phyloP scores from a whole-genome alignment of 2,113 vertebrate genomes.

The Cettia cetti region DNA sequence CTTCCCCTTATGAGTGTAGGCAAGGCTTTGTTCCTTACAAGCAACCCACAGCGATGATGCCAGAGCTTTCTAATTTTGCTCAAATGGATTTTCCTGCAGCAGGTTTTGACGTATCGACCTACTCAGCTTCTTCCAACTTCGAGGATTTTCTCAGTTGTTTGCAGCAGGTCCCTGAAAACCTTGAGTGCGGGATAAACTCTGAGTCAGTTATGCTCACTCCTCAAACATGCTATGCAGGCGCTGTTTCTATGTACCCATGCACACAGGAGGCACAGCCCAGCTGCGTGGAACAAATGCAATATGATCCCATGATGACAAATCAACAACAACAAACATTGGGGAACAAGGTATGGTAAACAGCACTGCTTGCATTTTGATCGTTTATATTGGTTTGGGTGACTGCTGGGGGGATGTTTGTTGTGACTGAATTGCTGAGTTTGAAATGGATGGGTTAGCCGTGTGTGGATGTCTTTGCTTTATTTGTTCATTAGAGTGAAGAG shows the following conservation, averaged over 20 bases:
- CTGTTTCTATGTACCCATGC: constrained; percentile 76
- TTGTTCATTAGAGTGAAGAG: neutral
- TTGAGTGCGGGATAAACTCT: constrained; percentile 52
- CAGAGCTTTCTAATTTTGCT: constrained; percentile 57
- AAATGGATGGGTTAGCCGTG: neutral
- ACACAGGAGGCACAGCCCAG: constrained; percentile 51
- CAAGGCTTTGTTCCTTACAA: constrained; percentile 69
- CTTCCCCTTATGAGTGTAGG: constrained; percentile 60
- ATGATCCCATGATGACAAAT: constrained; percentile 16
- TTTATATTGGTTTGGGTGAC: neutral
- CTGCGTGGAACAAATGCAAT: constrained; percentile 39
- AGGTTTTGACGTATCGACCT: constrained; percentile 63
- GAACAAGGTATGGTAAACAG: constrained; percentile 67
- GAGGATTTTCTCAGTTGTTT: constrained; percentile 77
- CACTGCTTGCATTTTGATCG: accelerated
- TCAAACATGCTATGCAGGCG: constrained; percentile 68
- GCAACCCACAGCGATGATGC: constrained; percentile 17
- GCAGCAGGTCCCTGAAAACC: constrained; percentile 67
- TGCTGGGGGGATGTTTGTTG: neutral
- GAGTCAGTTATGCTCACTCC: constrained; percentile 43
- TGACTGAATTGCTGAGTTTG: neutral
- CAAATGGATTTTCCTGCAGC: constrained; percentile 68
- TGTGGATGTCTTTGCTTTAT: neutral
- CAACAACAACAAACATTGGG: constrained; percentile 61
- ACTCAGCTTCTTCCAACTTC: constrained; percentile 59